phyloP scores from a whole-genome alignment of 2,797 vertebrate genomes.

The Lophotriccus pileatus region DNA sequence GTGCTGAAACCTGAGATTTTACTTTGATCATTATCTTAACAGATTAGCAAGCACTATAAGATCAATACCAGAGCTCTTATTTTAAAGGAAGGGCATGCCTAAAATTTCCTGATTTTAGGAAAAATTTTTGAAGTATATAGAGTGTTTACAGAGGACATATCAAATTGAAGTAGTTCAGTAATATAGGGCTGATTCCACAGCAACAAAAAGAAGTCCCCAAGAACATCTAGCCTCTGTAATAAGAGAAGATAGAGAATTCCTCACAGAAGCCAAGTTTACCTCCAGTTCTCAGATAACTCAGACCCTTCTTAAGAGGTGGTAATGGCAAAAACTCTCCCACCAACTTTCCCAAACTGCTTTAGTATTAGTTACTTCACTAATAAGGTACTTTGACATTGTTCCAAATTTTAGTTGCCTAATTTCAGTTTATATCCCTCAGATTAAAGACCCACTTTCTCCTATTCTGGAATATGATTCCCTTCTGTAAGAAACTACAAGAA shows the following conservation, averaged over 20 bases:
- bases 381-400: not conserved
- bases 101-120: not conserved
- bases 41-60: not conserved
- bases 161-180: not conserved
- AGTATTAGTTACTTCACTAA: not conserved
- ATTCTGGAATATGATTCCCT: not conserved
- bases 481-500: not conserved
- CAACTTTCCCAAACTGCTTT: not conserved
- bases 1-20: not conserved
- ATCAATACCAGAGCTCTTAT: not conserved
- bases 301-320: accelerated
- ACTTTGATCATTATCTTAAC: not conserved
- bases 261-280: not conserved
- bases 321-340: not conserved
- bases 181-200: not conserved
- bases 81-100: not conserved
- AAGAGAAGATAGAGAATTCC: not conserved
- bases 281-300: not conserved
- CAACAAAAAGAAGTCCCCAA: not conserved
- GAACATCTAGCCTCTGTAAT: not conserved
- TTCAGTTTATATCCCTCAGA: not conserved
- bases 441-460: not conserved
- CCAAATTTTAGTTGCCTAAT: not conserved
- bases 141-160: not conserved
- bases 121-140: not conserved